These are phyloP conservation scores for Amphiprion percula DNA, from an alignment of 2,113 vertebrate species.

Conservation along the genomic window DNA sequence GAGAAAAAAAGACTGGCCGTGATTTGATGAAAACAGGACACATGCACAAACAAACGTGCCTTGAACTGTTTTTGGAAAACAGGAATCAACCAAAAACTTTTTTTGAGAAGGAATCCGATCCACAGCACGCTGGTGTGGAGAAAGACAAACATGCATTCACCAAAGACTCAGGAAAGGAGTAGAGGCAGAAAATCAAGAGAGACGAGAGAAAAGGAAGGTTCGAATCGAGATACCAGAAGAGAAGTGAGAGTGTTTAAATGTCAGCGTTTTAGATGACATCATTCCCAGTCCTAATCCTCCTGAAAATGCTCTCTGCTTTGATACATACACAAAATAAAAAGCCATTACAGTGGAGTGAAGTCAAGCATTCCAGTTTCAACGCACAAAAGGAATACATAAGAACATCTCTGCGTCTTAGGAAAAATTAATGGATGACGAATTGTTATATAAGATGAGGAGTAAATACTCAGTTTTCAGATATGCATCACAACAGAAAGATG, in stretches of 20 bases:
- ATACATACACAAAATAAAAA: not conserved
- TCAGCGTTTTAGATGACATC: conserved; percentile 46
- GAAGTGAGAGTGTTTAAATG: conserved; percentile 40
- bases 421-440: no score
- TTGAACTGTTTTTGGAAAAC: conserved; percentile 12
- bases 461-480: conserved; percentile 12
- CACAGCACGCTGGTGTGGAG: not conserved
- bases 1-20: not conserved
- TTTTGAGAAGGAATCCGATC: not conserved
- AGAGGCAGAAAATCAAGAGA: not conserved
- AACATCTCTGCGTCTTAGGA: not conserved
- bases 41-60: not conserved
- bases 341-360: not conserved
- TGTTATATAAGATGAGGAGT: conserved; percentile 9
- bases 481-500: not conserved
- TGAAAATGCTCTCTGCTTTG: conserved; percentile 12
- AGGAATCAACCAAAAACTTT: conserved; percentile 4
- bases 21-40: not conserved
- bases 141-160: conserved; percentile 13
- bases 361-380: no score
- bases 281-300: conserved; percentile 42
- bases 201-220: conserved; percentile 17
- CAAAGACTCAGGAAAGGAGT: not conserved
- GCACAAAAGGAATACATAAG: conserved; percentile 22
- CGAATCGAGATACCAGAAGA: not conserved